phyloP scores from a whole-genome alignment of 2,888 invertebrate species.

The Entomobrya proxima region DNA sequence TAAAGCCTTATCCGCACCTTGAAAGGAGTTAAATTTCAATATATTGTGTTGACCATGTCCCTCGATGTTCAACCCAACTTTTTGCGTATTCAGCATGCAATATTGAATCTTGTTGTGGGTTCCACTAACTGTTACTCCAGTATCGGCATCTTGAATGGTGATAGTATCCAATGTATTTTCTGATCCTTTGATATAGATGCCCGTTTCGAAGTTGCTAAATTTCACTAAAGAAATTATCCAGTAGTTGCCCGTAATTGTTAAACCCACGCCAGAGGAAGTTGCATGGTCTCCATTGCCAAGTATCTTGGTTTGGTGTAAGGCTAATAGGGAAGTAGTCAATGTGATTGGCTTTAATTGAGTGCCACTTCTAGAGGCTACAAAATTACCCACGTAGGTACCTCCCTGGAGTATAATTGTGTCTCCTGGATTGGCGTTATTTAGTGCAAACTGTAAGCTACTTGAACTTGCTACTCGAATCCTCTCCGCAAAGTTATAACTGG shows the following conservation, averaged over 20 bases:
- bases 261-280: neutral
- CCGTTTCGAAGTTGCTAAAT: neutral
- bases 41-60: neutral
- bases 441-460: neutral
- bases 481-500: neutral
- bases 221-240: neutral
- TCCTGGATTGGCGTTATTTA: neutral
- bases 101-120: neutral
- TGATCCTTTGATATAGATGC: neutral
- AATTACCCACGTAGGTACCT: neutral
- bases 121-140: neutral
- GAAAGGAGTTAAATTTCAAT: neutral
- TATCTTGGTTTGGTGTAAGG: neutral
- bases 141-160: neutral
- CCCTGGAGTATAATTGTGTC: neutral
- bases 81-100: neutral
- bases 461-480: neutral
- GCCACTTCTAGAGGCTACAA: neutral
- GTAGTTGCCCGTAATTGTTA: neutral
- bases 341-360: neutral
- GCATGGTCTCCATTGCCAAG: neutral
- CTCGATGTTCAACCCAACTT: neutral
- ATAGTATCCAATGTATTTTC: neutral
- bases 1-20: neutral
- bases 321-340: neutral